phyloP scores from a whole-genome alignment of 1,140 invertebrate species.

The Heterodera carotae region DNA sequence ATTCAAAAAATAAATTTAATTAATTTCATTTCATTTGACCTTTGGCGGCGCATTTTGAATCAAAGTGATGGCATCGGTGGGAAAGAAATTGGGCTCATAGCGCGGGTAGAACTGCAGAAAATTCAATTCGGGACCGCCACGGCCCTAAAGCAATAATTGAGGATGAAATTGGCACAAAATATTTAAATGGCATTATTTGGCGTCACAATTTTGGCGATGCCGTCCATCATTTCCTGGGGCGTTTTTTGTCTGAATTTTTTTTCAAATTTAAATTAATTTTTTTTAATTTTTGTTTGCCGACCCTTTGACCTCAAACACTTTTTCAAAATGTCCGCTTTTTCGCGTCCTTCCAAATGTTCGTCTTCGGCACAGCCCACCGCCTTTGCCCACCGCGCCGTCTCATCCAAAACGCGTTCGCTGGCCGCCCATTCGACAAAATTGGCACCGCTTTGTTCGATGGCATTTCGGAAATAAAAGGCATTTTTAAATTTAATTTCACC shows the following conservation, averaged over 20 bases:
- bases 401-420: slow-evolving; percentile 22
- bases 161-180: not conserved
- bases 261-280: not conserved
- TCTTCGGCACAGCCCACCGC: slow-evolving; percentile 30
- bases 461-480: slow-evolving; percentile 34
- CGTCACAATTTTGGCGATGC: slow-evolving; percentile 28
- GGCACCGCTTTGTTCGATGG: slow-evolving; percentile 46
- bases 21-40: no score
- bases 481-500: slow-evolving; percentile 2
- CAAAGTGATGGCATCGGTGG: slow-evolving; percentile 27
- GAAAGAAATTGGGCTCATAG: slow-evolving; percentile 43
- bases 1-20: no score
- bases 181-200: not conserved
- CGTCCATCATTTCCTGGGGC: slow-evolving; percentile 35
- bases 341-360: not conserved
- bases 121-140: slow-evolving; percentile 4
- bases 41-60: slow-evolving; percentile 36
- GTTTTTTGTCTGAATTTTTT: slow-evolving; percentile 18
- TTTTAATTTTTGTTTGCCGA: no score
- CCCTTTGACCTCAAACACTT: slow-evolving; percentile 31
- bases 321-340: slow-evolving; percentile 33
- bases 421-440: slow-evolving; percentile 33
- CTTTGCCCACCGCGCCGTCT: slow-evolving; percentile 42
- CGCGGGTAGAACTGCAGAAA: slow-evolving; percentile 31
- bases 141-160: slow-evolving; percentile 8